Base-by-base conservation (phyloP, 2,113 vertebrate genomes). In the Dromas ardeola region DNA sequence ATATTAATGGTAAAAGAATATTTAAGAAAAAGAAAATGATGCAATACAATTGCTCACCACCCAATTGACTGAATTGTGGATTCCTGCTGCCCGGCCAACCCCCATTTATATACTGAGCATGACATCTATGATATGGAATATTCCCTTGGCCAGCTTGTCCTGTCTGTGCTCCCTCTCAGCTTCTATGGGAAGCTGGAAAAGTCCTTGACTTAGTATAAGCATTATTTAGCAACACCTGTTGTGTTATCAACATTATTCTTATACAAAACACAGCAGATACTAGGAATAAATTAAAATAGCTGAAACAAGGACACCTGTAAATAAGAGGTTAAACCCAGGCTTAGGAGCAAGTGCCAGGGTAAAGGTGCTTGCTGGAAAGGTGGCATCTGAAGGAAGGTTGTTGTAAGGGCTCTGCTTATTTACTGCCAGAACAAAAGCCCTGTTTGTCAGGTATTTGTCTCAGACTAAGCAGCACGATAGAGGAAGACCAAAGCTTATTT, bases 301-400 rank as follows among this genome's bases (percentile, higher is more conserved):
- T 66, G 63, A 66, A 45, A 32, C 42, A 30, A 66, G 30, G 20
- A 34, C 3, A 15, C 56, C 58, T 88, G 25, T 72, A 81, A 97
- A 71, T 43, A 78, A 76, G 67, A 94, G 62, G 86, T 94, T 95
- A 97, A 86, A 91, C 45, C 74, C 50, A 73, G 69, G 34, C 43
- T 72, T 90, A 80, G 59, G 77, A 91, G n/a, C 34, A 95, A 80
- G 89, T 79, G 49, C 45, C 49, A 65, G 61, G 43, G 27, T 61
- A 79, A 83, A 92, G 55, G 38, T 93, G 42, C 66, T 79, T 94
- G 71, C 56, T 82, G 67, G 29, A 90, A 71, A 49, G 49, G n/a
- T 95, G 86, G 49, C 42, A 76, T 73, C 81, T 93, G 67, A 78
- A 84, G 50, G 32, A 70, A 40, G 20, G 5, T 58, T 81, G 23